A percentile compares a stretch with the other conserved stretches of the same genome.
These are phyloP conservation scores for Thalpophila matura DNA, from an alignment of 2,888 invertebrate species.

Conservation along the genomic window DNA sequence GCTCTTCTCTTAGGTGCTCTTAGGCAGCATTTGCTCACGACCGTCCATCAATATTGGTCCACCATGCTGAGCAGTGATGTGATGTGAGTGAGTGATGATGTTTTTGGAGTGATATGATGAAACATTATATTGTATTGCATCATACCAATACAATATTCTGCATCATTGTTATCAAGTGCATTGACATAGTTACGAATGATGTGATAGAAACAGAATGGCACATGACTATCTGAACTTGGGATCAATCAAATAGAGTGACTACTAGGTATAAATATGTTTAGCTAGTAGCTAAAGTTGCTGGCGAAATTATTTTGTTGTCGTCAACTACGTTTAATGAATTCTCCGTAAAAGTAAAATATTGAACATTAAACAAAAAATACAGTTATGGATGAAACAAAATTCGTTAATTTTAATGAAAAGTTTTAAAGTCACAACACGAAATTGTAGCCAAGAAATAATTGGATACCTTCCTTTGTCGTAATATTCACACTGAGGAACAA, in stretches of 20 bases:
- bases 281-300: neutral
- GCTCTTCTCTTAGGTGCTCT: too few species aligned
- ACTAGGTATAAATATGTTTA: too few species aligned
- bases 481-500: conserved; percentile 7
- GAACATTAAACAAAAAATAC: neutral
- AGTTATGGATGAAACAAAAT: neutral
- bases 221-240: conserved; percentile 9
- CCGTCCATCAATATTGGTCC: neutral
- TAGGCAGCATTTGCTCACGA: conserved; percentile 14
- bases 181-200: conserved; percentile 3
- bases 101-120: neutral
- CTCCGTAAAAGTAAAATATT: neutral
- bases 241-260: conserved; percentile 17
- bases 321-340: neutral
- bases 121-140: neutral
- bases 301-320: neutral
- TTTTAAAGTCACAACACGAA: neutral
- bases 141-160: neutral
- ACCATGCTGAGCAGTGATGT: neutral
- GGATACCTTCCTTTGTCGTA: neutral
- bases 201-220: neutral
- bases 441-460: neutral
- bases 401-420: neutral
- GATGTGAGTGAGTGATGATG: neutral
- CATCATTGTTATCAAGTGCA: conserved; percentile 3